Percentiles rank a stretch among this genome's conserved stretches.
Evolutionary conservation across 2,888 invertebrate genomes (phyloP).

Genomic region (Athrips mouffetella): DNA sequence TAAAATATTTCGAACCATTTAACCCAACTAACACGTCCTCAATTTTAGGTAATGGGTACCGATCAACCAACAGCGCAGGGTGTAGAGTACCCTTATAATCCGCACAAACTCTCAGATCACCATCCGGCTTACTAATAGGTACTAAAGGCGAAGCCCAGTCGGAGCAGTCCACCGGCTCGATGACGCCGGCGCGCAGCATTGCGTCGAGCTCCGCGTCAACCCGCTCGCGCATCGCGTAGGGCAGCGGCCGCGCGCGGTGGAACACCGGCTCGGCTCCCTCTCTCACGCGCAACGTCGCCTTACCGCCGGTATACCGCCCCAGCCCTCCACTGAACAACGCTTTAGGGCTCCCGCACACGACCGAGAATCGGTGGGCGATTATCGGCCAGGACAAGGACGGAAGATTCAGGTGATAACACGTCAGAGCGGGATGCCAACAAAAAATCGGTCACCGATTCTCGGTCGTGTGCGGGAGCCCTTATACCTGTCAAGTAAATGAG

Average conservation of each 20-base stretch:
- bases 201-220: slow-evolving; percentile 22
- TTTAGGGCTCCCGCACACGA: too few relatives aligned
- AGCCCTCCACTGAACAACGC: slow-evolving; percentile 13
- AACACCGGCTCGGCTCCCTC: slow-evolving; percentile 15
- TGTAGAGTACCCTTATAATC: slow-evolving; percentile 31
- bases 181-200: slow-evolving; percentile 21
- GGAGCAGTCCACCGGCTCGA: too few relatives aligned
- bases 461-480: too few relatives aligned
- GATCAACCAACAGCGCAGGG: slow-evolving; percentile 28
- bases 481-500: slow-evolving; percentile 13
- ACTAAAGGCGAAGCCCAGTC: slow-evolving; percentile 32
- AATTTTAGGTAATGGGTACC: slow-evolving; percentile 27
- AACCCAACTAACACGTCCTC: slow-evolving; percentile 25
- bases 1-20: slow-evolving; percentile 18
- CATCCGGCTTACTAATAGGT: slow-evolving; percentile 28
- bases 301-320: too few relatives aligned
- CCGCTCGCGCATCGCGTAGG: slow-evolving; percentile 13
- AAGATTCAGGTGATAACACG: too few relatives aligned
- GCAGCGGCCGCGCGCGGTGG: too few relatives aligned
- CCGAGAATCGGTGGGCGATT: too few relatives aligned
- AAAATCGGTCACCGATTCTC: too few relatives aligned
- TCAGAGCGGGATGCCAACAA: too few relatives aligned
- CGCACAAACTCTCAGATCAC: slow-evolving; percentile 28
- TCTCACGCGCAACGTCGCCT: slow-evolving; percentile 16
- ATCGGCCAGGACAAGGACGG: too few relatives aligned